Conservation (phyloP, 2,888 invertebrate genomes). For the Andricus quercusramuli region DNA sequence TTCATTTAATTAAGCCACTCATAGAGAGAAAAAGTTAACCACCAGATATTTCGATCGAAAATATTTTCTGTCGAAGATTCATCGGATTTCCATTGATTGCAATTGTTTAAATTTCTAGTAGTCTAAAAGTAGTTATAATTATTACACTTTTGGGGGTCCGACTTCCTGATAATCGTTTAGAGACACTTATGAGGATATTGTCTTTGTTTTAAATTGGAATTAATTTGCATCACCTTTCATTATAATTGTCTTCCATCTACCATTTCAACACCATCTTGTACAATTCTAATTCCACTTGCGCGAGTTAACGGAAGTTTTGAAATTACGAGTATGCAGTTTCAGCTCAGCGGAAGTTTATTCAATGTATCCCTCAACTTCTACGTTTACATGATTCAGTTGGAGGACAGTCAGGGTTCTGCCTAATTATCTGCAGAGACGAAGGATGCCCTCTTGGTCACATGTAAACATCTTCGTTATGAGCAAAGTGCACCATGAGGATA, state of each 20-base stretch:
- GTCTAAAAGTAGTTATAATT: too few species aligned
- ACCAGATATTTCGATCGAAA: too few species aligned
- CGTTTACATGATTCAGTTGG: neutral
- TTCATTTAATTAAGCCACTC: too few species aligned
- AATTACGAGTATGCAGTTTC: neutral
- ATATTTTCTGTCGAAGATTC: too few species aligned
- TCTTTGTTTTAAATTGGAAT: too few species aligned
- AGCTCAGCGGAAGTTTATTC: neutral
- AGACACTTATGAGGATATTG: too few species aligned
- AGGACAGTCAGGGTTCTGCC: neutral
- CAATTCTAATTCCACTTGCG: neutral
- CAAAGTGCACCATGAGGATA: neutral
- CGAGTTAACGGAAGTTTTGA: neutral
- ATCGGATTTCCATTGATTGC: too few species aligned
- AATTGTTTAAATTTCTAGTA: too few species aligned
- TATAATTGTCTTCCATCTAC: neutral
- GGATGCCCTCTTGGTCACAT: neutral
- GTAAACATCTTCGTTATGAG: neutral
- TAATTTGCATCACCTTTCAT: neutral
- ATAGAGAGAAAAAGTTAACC: too few species aligned
- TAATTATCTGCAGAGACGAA: neutral
- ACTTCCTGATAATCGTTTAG: too few species aligned
- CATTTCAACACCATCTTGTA: neutral
- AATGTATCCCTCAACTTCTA: neutral
- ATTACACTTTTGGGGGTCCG: too few species aligned